Evolutionary conservation across 2,888 invertebrate species (phyloP).

Genomic region (Ceraclea dissimilis): DNA sequence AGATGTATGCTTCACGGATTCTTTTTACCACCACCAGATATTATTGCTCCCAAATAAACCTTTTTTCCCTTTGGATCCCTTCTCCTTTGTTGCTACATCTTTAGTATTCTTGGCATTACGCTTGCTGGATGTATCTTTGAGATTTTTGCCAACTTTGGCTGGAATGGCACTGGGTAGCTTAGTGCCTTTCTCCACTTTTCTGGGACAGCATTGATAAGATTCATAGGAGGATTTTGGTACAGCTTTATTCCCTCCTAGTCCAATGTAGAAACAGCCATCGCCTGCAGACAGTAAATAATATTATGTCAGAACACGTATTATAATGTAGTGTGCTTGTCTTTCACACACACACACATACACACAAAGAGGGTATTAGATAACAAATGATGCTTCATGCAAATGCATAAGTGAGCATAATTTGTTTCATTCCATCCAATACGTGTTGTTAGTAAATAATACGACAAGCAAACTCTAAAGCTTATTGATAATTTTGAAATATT

Average conservation of each 20-base stretch:
- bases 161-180: slow-evolving; percentile 72
- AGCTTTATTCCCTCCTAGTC: slow-evolving; percentile 80
- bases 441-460: slow-evolving; percentile 44
- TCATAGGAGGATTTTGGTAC: slow-evolving; percentile 72
- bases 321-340: slow-evolving; percentile 11
- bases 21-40: slow-evolving; percentile 69
- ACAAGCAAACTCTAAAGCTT: slow-evolving; percentile 36
- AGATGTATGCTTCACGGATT: slow-evolving; percentile 11
- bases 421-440: slow-evolving; percentile 23
- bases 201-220: slow-evolving; percentile 90
- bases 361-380: slow-evolving; percentile 17
- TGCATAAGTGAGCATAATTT: slow-evolving; percentile 22
- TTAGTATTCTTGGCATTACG: slow-evolving; percentile 40
- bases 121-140: slow-evolving; percentile 28
- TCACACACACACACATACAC: slow-evolving; percentile 4
- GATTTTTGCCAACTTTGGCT: slow-evolving; percentile 41
- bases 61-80: slow-evolving; percentile 60
- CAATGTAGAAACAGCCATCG: slow-evolving; percentile 96
- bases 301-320: slow-evolving; percentile 26
- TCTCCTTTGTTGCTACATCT: slow-evolving; percentile 48
- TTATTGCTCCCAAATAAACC: slow-evolving; percentile 82
- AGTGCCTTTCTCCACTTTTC: slow-evolving; percentile 69
- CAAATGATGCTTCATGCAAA: slow-evolving; percentile 33
- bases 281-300: slow-evolving; percentile 85
- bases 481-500: slow-evolving; percentile 22